phyloP scores from a whole-genome alignment of 2,888 invertebrate genomes.

The Drosophila leonis region DNA sequence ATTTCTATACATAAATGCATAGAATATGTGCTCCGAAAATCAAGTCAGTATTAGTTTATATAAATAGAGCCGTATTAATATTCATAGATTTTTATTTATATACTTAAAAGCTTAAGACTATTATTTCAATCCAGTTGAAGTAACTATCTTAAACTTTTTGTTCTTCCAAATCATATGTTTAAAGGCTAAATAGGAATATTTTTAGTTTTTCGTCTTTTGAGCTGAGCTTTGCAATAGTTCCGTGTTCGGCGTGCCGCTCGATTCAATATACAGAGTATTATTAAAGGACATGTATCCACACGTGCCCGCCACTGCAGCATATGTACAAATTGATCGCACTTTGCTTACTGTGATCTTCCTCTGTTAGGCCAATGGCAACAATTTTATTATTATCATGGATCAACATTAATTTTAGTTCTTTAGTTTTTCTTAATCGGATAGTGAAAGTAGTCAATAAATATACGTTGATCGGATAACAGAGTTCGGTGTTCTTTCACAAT shows the following conservation, averaged over 20 bases:
- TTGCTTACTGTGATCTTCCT: not conserved
- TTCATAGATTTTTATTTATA: slow-evolving; percentile 4
- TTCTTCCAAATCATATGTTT: not conserved
- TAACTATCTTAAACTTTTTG: slow-evolving; percentile 25
- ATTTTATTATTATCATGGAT: slow-evolving; percentile 42
- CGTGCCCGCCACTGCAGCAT: no score
- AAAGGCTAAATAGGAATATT: not conserved
- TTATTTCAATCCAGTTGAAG: slow-evolving; percentile 27
- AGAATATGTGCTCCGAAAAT: slow-evolving; percentile 25
- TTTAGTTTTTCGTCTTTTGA: not conserved
- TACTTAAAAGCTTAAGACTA: slow-evolving; percentile 21
- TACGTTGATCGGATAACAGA: no score
- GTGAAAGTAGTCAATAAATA: no score
- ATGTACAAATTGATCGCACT: slow-evolving; percentile 69
- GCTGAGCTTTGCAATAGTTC: slow-evolving; percentile 46
- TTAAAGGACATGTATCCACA: no score
- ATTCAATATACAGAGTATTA: slow-evolving; percentile 83
- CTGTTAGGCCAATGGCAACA: slow-evolving; percentile 64
- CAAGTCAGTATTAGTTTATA: not conserved
- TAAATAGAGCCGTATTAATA: slow-evolving; percentile 8
- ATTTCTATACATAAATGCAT: slow-evolving; percentile 50
- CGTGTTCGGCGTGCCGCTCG: slow-evolving; percentile 82
- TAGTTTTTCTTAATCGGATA: no score
- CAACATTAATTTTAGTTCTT: no score
- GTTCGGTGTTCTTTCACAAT: no score